phyloP scores from a whole-genome alignment of 1,140 invertebrate genomes.

The Magallana ariakensis region DNA sequence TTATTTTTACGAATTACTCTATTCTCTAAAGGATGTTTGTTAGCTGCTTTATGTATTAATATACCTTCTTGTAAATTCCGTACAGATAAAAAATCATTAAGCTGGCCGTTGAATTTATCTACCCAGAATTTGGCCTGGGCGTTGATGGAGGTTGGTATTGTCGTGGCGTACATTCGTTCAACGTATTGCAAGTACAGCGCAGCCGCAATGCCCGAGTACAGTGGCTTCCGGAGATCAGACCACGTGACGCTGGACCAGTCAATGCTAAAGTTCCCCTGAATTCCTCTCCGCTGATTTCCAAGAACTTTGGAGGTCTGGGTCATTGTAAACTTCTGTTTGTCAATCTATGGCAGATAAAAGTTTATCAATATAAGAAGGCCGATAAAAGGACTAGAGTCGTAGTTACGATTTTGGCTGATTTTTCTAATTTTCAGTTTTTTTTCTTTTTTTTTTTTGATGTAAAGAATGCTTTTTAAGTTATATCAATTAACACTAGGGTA shows the following conservation, averaged over 20 bases:
- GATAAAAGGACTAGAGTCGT: too few relatives aligned
- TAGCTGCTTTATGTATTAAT: too few relatives aligned
- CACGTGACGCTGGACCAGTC: slow-evolving; percentile 68
- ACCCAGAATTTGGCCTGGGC: neutral
- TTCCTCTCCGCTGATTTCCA: slow-evolving; percentile 51
- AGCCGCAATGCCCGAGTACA: slow-evolving; percentile 73
- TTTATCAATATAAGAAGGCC: too few relatives aligned
- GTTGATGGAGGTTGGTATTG: neutral
- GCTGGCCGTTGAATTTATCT: neutral
- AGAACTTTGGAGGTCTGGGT: slow-evolving; percentile 50
- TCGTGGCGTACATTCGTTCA: slow-evolving; percentile 36
- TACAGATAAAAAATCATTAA: neutral
- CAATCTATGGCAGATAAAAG: slow-evolving; percentile 48
- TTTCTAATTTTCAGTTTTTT: too few relatives aligned
- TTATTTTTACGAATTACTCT: too few relatives aligned
- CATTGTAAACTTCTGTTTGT: slow-evolving; percentile 52
- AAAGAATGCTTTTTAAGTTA: too few relatives aligned
- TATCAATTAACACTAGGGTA: too few relatives aligned
- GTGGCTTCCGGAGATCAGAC: slow-evolving; percentile 69
- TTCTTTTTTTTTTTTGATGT: too few relatives aligned
- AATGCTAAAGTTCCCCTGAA: slow-evolving; percentile 63
- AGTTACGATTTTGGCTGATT: too few relatives aligned
- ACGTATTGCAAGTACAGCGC: slow-evolving; percentile 61
- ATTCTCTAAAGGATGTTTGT: too few relatives aligned
- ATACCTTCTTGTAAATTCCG: neutral